Evolutionary conservation across 2,113 vertebrate genomes (phyloP).

Genomic region (Lamprotornis superbus): DNA sequence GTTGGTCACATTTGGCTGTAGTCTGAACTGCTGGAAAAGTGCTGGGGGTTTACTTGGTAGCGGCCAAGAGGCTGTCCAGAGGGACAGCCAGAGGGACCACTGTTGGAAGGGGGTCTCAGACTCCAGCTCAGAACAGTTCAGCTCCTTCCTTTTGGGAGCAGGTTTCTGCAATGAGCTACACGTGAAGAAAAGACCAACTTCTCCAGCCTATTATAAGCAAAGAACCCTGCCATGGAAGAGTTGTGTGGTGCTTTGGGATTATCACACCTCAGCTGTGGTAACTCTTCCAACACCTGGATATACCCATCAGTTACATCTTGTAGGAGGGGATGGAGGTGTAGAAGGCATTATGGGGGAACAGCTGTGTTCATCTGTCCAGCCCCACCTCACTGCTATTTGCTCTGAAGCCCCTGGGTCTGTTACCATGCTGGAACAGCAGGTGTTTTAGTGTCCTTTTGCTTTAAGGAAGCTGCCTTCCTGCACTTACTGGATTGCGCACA

Average conservation of each 20-base stretch:
- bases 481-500: slow-evolving; percentile 11
- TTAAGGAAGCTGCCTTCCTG: slow-evolving; percentile 1
- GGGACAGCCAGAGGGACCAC: background rate
- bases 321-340: background rate
- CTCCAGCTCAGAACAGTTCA: background rate
- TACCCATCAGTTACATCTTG: background rate
- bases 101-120: accelerated
- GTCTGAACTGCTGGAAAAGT: background rate
- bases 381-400: background rate
- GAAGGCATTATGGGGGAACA: accelerated
- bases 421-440: background rate
- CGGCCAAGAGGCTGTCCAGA: background rate
- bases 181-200: background rate
- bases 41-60: background rate
- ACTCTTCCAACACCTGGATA: background rate
- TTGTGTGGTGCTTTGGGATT: background rate
- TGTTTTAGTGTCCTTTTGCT: background rate
- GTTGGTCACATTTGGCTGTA: background rate
- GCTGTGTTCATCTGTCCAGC: background rate
- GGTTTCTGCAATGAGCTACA: background rate
- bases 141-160: background rate
- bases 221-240: background rate
- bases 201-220: background rate
- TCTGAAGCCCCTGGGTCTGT: background rate
- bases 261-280: background rate